Base-by-base conservation (phyloP, 2,113 vertebrate genomes). In the Catharus bicknelli region DNA sequence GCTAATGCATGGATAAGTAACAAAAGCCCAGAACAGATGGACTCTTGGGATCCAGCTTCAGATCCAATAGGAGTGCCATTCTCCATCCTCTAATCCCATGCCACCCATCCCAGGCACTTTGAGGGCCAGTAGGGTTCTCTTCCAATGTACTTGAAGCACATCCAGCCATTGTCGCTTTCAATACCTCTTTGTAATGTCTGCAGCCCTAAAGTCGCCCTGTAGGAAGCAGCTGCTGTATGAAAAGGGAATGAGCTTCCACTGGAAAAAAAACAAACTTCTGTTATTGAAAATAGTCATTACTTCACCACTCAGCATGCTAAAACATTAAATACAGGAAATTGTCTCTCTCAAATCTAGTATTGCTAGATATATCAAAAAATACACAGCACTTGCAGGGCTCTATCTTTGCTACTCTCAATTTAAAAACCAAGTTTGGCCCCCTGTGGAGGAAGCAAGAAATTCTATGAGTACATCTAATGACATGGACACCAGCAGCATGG, bases 201-300 rank as follows among this genome's bases (percentile, higher is more conserved):
- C 62, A 92, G 83, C 81, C 80, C 67, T 70, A 88, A 80, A 95
- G 83, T 54, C 0, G 0, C 82, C 73, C 70, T 90, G 58, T 92
- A 93, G 90, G 92, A 95, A 96, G 83, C 90, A 94, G 90, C 90
- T 95, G 94, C 73, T 90, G 90, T 83, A 93, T 93, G 92, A 94
- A 96, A 95, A 86, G 51, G 19, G 83, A 94, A 81, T 38, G 80
- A 85, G 53, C 69, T 95, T 94, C 92, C 76, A 86, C 68, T 57
- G 76, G 42, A 82, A 91, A 91, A 84, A 88, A 90, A 93, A 19
- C 70, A 63, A 69, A 61, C 26, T 73, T 61, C 40, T 92, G 27
- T 78, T 92, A 53, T 95, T 95, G 92, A 89, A 34, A 58, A 53
- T 16, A 48, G 73, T 94, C 78, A 88, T 91, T 93, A 88, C 88